Evolutionary conservation across 2,113 vertebrate genomes (phyloP), one percentile per base, ranked within the genome.

Genomic region (Chaenocephalus aceratus): DNA sequence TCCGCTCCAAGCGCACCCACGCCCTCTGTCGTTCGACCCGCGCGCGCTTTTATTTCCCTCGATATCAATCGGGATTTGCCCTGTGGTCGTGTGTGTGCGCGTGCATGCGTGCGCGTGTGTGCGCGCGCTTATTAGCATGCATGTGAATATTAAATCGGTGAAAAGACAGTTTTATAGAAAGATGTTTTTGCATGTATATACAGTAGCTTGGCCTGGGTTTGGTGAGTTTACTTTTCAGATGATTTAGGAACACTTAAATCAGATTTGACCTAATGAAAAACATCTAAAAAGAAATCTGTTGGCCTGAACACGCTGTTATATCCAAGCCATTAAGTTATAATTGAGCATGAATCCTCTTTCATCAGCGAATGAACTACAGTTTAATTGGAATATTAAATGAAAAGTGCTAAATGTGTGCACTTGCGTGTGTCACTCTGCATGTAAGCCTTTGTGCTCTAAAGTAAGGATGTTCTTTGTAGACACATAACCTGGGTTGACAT

Each of bases 291-390:
- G 83, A 82, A 90, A 90, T 82, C 58, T 72, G 63, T 75, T 79
- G 81, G 80, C 73, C 77, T 48, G 62, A 81, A 75, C 68, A 54
- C 56, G 60, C 84, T 75, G 79, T 88, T 88, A 80, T 84, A 86
- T 83, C 83, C 83, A 77, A 82, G 51, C 89, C 90, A 92, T 92
- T 91, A 92, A 82, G 82, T 87, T 82, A 89, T 86, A 90, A 89
- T 85, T 92, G 83, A 92, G 78, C 89, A 86, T 76, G 88, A 89
- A 91, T 91, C 85, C 89, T 77, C 86, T 92, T 92, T 92, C 89
- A 92, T 91, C 89, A 90, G 87, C 87, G 90, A 93, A 91, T 92
- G 85, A 91, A 88, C 78, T 82, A 82, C 80, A 61, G 70, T 87
- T 85, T 60, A 91, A 88, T 93, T 93, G 88, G 84, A 83, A 92